A percentile compares a stretch with the other conserved stretches of the same genome.
phyloP scores from a whole-genome alignment of 1,140 invertebrate species.

The Diprion similis region DNA sequence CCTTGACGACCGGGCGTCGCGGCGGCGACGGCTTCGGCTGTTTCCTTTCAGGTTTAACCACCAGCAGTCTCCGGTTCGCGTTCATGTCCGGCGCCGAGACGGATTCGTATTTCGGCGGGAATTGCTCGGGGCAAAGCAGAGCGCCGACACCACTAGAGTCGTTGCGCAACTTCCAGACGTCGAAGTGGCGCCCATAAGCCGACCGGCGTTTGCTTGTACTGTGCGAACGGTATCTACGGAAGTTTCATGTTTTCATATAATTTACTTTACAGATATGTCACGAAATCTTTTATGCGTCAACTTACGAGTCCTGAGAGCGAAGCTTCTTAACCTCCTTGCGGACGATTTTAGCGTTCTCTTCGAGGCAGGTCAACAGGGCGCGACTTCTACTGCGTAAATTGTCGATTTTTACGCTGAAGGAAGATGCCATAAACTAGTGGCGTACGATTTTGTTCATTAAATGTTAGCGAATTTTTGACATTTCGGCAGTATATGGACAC shows the following conservation, averaged over 20 bases:
- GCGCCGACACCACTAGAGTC: conserved; percentile 30
- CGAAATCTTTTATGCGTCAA: conserved; percentile 15
- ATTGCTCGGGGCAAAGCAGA: conserved; percentile 28
- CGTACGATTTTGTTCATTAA: background rate
- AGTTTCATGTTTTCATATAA: background rate
- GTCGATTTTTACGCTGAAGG: conserved; percentile 27
- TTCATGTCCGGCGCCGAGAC: conserved; percentile 27
- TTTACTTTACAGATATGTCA: background rate
- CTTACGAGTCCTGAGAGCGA: conserved; percentile 26
- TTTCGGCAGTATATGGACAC: background rate
- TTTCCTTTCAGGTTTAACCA: conserved; percentile 38
- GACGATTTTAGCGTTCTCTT: conserved; percentile 28
- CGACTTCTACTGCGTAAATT: conserved; percentile 34
- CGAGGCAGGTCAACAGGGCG: conserved; percentile 21
- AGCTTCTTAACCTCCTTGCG: conserved; percentile 30
- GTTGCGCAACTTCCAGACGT: conserved; percentile 35
- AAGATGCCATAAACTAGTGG: conserved; percentile 13
- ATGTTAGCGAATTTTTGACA: background rate
- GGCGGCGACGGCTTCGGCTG: conserved; percentile 17
- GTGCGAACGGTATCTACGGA: background rate
- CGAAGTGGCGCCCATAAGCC: conserved; percentile 4
- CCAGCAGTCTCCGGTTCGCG: conserved; percentile 29
- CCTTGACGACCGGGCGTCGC: conserved; percentile 42
- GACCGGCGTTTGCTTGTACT: background rate
- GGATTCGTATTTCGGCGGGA: conserved; percentile 10